Base-by-base conservation (phyloP, 2,888 invertebrate genomes). In the Agriopis leucophaearia region DNA sequence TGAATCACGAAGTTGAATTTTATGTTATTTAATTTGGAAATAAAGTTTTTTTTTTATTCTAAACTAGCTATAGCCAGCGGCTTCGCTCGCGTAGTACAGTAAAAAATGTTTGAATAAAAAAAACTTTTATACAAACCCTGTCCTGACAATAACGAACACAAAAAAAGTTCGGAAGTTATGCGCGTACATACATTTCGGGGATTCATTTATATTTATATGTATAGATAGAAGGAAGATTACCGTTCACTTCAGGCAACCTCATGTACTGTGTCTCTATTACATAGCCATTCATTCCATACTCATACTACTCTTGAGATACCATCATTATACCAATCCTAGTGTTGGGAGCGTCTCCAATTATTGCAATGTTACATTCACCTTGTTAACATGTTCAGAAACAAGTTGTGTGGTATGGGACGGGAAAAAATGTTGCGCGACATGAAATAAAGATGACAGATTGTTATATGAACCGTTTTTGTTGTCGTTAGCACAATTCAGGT, bases 301-400 rank as follows among this genome's bases (percentile, higher is more conserved):
- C 60, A 40, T 51, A 51, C 15, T 40, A n/a, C 61, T 52, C 45
- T 58, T 38, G 15, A 60, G 68, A 69, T 69, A 64, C 8, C 45
- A 68, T 68, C 68, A 47, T 55, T 56, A 50, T 36, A 42, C 58
- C 12, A 36, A 63, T 35, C 44, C 56, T 74, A 79, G 85, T 82
- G 86, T 86, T 88, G 85, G 88, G 85, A 87, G 85, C 80, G 76
- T 81, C 83, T 81, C 87, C 89, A 90, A 90, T 91, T 91, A 90
- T 84, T 77, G 75, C 74, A 64, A 72, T 71, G 73, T 77, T 58
- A 71, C 76, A 66, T 65, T 65, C 56, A 13, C 27, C 59, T 64
- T 64, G 67, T 67, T 62, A 63, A 54, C 68, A 64, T 60, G 48
- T 38, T 55, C 42, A 42, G 42, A 55, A 54, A 55, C 55, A 55